phyloP scores from a whole-genome alignment of 2,888 invertebrate species.

The Xestia xanthographa region DNA sequence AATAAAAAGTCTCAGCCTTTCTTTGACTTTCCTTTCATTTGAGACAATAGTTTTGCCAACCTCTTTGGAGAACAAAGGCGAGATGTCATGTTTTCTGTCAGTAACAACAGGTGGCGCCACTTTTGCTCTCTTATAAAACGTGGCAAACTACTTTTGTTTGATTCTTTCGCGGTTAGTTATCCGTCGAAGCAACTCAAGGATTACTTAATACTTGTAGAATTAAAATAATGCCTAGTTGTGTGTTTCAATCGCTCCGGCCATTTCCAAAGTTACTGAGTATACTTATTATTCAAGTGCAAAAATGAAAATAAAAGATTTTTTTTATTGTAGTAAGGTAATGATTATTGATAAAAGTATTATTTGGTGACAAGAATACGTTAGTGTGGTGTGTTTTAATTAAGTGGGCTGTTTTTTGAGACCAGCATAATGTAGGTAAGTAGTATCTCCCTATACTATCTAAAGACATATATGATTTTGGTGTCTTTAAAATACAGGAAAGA shows the following conservation, averaged over 20 bases:
- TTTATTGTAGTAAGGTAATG: no score
- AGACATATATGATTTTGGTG: background rate
- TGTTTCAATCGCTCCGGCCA: background rate
- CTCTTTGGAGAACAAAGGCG: no score
- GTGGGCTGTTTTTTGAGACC: background rate
- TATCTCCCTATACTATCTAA: background rate
- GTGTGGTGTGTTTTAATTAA: background rate
- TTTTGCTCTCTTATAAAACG: background rate
- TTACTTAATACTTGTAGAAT: background rate
- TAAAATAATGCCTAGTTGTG: background rate
- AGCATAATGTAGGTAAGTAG: background rate
- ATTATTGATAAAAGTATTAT: no score
- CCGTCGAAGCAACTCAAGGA: background rate
- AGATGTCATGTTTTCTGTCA: background rate
- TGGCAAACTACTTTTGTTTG: slow-evolving; percentile 7
- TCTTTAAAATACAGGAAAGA: background rate
- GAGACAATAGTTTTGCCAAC: background rate
- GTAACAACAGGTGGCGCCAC: background rate
- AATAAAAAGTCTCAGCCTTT: background rate
- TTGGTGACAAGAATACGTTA: background rate
- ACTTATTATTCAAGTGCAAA: background rate
- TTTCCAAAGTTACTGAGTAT: background rate
- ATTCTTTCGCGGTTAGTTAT: background rate
- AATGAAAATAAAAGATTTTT: background rate
- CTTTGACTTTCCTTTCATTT: background rate